Percentiles rank a stretch among this genome's conserved stretches.
These are phyloP conservation scores for Ia io DNA, from an alignment of 2,113 vertebrate species.

Conservation along the genomic window DNA sequence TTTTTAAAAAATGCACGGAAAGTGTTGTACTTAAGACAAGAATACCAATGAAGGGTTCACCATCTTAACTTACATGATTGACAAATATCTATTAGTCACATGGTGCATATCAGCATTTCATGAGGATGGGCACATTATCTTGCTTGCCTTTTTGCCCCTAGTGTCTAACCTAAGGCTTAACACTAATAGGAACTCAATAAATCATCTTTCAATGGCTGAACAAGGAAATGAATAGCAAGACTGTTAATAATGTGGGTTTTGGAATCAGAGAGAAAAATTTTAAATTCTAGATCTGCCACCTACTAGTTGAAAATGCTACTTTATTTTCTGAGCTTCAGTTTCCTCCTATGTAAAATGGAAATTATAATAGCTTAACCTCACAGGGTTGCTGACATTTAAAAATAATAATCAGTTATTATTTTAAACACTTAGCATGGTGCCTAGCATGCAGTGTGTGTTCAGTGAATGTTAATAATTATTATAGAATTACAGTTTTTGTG, in stretches of 20 bases:
- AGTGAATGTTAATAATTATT: not conserved
- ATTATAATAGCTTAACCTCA: not conserved
- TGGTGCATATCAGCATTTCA: not conserved
- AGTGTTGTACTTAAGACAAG: not conserved
- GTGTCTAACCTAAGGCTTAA: not conserved
- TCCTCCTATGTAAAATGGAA: not conserved
- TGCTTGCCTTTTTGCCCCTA: not conserved
- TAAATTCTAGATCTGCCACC: not conserved
- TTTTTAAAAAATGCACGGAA: not conserved
- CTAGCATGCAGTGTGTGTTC: not conserved
- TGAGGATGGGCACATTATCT: not conserved
- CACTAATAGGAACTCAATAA: not conserved
- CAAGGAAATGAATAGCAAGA: not conserved
- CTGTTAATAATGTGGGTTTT: not conserved
- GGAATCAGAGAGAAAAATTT: not conserved
- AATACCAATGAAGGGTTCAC: not conserved
- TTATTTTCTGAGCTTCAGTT: not conserved
- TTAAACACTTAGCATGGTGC: not conserved
- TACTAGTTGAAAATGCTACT: not conserved
- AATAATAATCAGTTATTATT: conserved; percentile 34
- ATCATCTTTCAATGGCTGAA: not conserved
- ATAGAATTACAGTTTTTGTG: not conserved
- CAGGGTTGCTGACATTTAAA: conserved; percentile 33
- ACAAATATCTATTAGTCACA: not conserved
- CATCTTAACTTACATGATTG: not conserved